phyloP scores from a whole-genome alignment of 2,888 invertebrate genomes.

The Tinea trinotella region DNA sequence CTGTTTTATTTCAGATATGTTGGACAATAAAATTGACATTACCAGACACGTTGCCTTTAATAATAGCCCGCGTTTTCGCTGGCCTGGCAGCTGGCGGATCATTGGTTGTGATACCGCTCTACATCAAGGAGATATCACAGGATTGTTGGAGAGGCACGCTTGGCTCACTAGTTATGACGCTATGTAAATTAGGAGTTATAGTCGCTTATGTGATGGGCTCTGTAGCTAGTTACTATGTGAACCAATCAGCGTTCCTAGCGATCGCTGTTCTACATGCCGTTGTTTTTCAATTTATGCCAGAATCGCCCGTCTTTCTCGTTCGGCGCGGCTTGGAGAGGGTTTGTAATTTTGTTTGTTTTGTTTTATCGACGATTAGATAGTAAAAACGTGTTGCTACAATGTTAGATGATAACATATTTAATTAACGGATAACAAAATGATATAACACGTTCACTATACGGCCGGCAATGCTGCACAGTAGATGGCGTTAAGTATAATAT shows the following conservation, averaged over 20 bases:
- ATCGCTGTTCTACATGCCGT: constrained; percentile 35
- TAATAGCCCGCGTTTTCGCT: constrained; percentile 38
- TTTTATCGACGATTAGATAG: too few species aligned
- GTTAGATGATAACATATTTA: too few species aligned
- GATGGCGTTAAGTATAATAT: too few species aligned
- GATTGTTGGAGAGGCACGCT: constrained; percentile 43
- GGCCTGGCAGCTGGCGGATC: constrained; percentile 45
- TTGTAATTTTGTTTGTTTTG: constrained; percentile 21
- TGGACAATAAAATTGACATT: constrained; percentile 42
- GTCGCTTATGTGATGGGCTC: constrained; percentile 47
- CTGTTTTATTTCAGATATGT: constrained; percentile 47
- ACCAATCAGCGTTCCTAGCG: constrained; percentile 39
- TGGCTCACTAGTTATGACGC: constrained; percentile 45
- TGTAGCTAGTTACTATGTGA: constrained; percentile 34
- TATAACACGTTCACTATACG: too few species aligned
- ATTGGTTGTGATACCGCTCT: constrained; percentile 45
- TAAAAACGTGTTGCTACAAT: too few species aligned
- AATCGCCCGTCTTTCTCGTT: constrained; percentile 49
- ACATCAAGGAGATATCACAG: constrained; percentile 48
- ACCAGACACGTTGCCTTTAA: constrained; percentile 33
- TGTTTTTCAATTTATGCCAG: constrained; percentile 47
- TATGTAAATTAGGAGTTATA: constrained; percentile 50
- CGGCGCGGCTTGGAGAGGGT: constrained; percentile 48
- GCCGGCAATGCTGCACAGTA: too few species aligned
- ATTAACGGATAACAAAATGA: too few species aligned